These are phyloP conservation scores for Columbina picui DNA, from an alignment of 2,113 vertebrate species.

Conservation along the genomic window DNA sequence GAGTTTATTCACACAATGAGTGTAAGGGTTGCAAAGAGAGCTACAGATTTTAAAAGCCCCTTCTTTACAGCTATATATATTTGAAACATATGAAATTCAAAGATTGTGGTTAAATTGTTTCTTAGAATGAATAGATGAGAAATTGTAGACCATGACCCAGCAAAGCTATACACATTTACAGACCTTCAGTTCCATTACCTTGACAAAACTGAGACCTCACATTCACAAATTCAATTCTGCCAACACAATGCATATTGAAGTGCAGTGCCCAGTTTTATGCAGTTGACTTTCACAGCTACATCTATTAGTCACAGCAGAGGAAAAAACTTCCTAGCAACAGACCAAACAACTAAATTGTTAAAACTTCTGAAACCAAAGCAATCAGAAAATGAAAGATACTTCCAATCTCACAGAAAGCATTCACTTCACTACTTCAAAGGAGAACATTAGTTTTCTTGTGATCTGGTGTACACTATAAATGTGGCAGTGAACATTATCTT, in stretches of 20 bases:
- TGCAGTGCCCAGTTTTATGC: neutral
- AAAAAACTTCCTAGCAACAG: slow-evolving; percentile 35
- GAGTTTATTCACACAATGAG: neutral
- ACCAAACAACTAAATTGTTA: slow-evolving; percentile 51
- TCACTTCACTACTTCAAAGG: neutral
- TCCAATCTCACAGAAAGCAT: neutral
- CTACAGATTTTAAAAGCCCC: neutral
- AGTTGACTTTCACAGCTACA: neutral
- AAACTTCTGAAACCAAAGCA: neutral
- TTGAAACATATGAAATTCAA: neutral
- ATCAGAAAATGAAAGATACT: neutral
- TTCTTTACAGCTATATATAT: neutral
- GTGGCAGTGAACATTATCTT: neutral
- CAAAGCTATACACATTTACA: neutral
- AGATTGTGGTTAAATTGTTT: neutral
- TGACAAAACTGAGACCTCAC: neutral
- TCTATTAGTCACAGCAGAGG: slow-evolving; percentile 19
- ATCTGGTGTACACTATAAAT: neutral
- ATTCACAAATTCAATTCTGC: neutral
- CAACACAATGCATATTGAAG: neutral
- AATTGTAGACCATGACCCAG: neutral
- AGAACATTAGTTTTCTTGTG: neutral
- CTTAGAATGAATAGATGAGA: neutral
- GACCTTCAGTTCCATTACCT: neutral
- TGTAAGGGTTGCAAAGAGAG: neutral